phyloP scores from a whole-genome alignment of 1,140 invertebrate species.

The Sminthurinus signatus region DNA sequence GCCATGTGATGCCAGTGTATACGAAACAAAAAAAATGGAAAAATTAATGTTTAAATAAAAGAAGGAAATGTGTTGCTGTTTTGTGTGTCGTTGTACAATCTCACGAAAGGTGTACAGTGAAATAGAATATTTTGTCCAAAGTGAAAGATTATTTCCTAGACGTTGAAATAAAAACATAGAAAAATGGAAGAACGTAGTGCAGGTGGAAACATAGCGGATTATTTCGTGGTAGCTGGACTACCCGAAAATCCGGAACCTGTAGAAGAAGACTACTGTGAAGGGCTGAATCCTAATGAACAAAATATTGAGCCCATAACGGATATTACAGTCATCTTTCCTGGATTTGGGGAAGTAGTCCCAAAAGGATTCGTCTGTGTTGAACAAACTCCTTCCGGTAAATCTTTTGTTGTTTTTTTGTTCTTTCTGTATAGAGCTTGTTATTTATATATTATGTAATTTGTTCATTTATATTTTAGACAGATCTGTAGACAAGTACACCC shows the following conservation, averaged over 20 bases:
- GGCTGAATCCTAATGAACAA: constrained; percentile 36
- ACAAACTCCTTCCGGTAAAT: constrained; percentile 64
- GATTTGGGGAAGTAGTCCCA: constrained; percentile 75
- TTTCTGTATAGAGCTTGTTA: constrained; percentile 1
- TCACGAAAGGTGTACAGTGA: too few relatives aligned
- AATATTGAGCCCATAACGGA: constrained; percentile 83
- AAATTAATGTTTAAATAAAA: too few relatives aligned
- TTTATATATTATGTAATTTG: too few relatives aligned
- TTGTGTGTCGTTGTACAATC: too few relatives aligned
- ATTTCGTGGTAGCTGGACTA: constrained; percentile 91
- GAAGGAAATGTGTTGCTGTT: too few relatives aligned
- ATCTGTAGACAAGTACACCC: too few relatives aligned
- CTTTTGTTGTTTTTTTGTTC: constrained; percentile 12
- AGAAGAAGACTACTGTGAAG: constrained; percentile 55
- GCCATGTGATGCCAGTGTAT: too few relatives aligned
- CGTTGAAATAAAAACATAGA: too few relatives aligned
- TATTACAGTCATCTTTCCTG: constrained; percentile 82
- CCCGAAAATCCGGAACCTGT: constrained; percentile 69
- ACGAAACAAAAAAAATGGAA: too few relatives aligned
- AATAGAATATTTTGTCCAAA: too few relatives aligned
- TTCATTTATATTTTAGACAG: too few relatives aligned
- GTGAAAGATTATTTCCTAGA: too few relatives aligned
- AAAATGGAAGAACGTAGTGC: constrained; percentile 34
- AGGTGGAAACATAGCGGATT: constrained; percentile 32
- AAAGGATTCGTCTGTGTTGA: constrained; percentile 74